Conservation (phyloP, 2,113 vertebrate genomes). For the Ceuthmochares aereus region DNA sequence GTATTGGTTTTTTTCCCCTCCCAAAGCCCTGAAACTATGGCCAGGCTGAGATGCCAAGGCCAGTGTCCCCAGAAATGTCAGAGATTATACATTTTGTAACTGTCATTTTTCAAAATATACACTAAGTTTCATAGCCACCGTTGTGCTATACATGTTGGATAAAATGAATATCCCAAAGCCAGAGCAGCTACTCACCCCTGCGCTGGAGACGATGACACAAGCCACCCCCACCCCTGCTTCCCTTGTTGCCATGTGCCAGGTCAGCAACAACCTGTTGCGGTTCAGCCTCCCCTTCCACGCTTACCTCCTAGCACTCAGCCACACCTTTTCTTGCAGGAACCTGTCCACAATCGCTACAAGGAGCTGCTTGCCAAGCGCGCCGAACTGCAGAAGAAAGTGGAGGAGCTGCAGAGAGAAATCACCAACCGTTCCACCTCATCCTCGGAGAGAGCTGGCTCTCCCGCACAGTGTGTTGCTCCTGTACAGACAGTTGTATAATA, state of each 20-base stretch:
- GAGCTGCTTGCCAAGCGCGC: constrained; percentile 93
- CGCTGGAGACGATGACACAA: not conserved
- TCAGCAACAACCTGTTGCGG: rapidly evolving
- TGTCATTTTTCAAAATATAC: not conserved
- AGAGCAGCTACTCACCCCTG: not conserved
- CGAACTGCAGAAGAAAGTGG: constrained; percentile 94
- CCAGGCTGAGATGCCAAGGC: not conserved
- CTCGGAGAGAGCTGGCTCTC: constrained; percentile 87
- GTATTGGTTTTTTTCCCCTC: rapidly evolving
- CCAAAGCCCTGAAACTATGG: not conserved
- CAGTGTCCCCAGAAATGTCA: rapidly evolving
- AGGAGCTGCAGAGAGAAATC: constrained; percentile 93
- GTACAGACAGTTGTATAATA: constrained; percentile 92
- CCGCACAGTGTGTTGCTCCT: constrained; percentile 85
- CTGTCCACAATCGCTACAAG: constrained; percentile 92
- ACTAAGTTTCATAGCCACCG: not conserved
- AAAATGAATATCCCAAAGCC: not conserved
- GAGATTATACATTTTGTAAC: not conserved
- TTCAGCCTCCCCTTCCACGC: rapidly evolving
- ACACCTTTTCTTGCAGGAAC: constrained; percentile 77
- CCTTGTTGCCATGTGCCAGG: not conserved
- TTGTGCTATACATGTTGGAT: too few relatives aligned
- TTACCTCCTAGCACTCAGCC: not conserved
- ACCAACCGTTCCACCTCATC: constrained; percentile 87
- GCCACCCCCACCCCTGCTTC: not conserved